Percentiles rank a stretch among this genome's conserved stretches.
Conservation (phyloP, 2,113 vertebrate species). For the Triplophysa tibetana region DNA sequence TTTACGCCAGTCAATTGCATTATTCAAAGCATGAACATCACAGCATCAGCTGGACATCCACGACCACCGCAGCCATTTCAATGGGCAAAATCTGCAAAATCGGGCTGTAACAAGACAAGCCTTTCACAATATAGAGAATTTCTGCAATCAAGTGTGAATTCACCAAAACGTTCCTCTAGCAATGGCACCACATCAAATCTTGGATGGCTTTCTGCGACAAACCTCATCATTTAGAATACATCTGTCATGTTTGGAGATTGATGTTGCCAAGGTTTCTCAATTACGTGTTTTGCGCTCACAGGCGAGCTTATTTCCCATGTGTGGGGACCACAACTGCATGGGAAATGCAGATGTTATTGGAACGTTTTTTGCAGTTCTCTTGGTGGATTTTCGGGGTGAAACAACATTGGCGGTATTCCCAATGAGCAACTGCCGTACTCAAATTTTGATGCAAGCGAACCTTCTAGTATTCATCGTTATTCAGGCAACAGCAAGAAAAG, state of each 20-base stretch:
- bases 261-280: slow-evolving; percentile 22
- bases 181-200: slow-evolving; percentile 12
- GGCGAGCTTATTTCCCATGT: slow-evolving; percentile 51
- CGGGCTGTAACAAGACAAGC: neutral
- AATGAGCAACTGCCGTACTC: slow-evolving; percentile 3
- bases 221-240: slow-evolving; percentile 22
- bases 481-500: neutral
- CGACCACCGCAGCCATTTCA: neutral
- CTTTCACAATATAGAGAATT: neutral
- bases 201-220: slow-evolving; percentile 12
- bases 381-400: neutral
- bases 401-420: slow-evolving; percentile 14
- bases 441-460: slow-evolving; percentile 33
- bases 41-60: slow-evolving; percentile 20
- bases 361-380: slow-evolving; percentile 22
- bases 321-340: slow-evolving; percentile 34
- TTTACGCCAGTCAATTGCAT: slow-evolving; percentile 40
- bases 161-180: neutral
- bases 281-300: slow-evolving; percentile 13
- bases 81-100: neutral
- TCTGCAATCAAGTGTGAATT: slow-evolving; percentile 24
- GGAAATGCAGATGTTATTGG: slow-evolving; percentile 30
- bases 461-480: slow-evolving; percentile 20
- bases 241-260: slow-evolving; percentile 24
- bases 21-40: slow-evolving; percentile 11